A percentile compares a stretch with the other conserved stretches of the same genome.
Conservation (phyloP, 2,113 vertebrate genomes). For the Dasyprocta punctata region DNA sequence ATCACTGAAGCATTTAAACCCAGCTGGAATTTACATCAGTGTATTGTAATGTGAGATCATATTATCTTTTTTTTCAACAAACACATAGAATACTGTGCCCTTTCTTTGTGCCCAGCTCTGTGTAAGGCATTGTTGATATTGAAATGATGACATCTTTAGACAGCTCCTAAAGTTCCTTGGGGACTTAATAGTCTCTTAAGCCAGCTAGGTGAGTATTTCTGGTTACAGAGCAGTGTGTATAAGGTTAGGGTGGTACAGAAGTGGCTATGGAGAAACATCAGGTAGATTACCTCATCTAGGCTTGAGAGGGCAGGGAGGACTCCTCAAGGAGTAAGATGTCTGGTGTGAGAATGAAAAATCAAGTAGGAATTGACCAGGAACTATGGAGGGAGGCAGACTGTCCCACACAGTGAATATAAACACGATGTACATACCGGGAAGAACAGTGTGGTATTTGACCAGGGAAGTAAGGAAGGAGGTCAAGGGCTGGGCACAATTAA, state of each 20-base stretch:
- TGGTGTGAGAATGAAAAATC: neutral
- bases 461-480: neutral
- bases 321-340: neutral
- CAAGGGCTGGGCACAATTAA: neutral
- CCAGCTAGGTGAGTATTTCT: neutral
- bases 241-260: neutral
- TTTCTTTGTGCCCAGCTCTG: neutral
- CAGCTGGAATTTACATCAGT: slow-evolving; percentile 40
- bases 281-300: neutral
- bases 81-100: neutral
- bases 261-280: neutral
- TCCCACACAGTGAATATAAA: neutral
- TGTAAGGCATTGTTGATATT: neutral
- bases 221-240: neutral
- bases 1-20: slow-evolving; percentile 53
- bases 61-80: neutral
- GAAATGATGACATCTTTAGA: neutral
- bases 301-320: neutral
- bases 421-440: neutral
- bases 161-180: neutral
- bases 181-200: neutral
- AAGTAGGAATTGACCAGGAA: neutral
- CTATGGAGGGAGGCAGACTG: neutral
- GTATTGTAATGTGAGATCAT: neutral
- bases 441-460: neutral